Evolutionary conservation across 2,113 vertebrate genomes (phyloP).

Genomic region (Oryzias woworae): DNA sequence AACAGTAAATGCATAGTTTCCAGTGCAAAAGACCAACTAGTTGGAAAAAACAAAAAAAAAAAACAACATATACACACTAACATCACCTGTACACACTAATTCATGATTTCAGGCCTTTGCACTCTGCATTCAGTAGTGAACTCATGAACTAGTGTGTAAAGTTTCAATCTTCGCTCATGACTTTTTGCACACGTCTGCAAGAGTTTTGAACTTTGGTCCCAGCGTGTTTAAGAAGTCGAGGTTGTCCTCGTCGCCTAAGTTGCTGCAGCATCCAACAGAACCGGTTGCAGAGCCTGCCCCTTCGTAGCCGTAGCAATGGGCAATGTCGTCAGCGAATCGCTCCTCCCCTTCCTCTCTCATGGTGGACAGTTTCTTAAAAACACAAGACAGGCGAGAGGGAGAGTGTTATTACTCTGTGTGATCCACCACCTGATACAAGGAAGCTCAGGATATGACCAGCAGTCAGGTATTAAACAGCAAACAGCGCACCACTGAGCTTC

Average conservation of each 20-base stretch:
- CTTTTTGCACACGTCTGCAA: constrained; percentile 82
- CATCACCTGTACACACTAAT: constrained; percentile 3
- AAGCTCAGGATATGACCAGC: constrained; percentile 47
- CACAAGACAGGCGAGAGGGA: constrained; percentile 1
- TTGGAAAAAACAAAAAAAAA: constrained; percentile 10
- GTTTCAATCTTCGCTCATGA: constrained; percentile 57
- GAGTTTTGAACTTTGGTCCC: constrained; percentile 89
- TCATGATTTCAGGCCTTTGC: constrained; percentile 9
- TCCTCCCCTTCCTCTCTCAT: constrained; percentile 38
- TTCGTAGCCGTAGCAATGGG: constrained; percentile 85
- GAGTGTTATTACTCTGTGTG: constrained; percentile 16
- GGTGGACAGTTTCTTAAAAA: constrained; percentile 57
- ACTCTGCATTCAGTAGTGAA: constrained; percentile 18
- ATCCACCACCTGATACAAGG: constrained; percentile 6
- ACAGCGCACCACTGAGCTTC: constrained; percentile 11
- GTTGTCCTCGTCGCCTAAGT: constrained; percentile 75
- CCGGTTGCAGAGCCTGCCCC: constrained; percentile 85
- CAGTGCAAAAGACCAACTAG: constrained; percentile 59
- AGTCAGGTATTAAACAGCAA: constrained; percentile 50
- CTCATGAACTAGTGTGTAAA: not conserved
- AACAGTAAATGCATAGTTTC: constrained; percentile 34
- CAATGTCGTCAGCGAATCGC: constrained; percentile 80
- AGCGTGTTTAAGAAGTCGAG: constrained; percentile 88
- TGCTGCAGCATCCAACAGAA: constrained; percentile 90
- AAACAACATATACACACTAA: constrained; percentile 10